These are phyloP conservation scores for Hyphantria cunea DNA, from an alignment of 1,140 invertebrate species.

Conservation along the genomic window DNA sequence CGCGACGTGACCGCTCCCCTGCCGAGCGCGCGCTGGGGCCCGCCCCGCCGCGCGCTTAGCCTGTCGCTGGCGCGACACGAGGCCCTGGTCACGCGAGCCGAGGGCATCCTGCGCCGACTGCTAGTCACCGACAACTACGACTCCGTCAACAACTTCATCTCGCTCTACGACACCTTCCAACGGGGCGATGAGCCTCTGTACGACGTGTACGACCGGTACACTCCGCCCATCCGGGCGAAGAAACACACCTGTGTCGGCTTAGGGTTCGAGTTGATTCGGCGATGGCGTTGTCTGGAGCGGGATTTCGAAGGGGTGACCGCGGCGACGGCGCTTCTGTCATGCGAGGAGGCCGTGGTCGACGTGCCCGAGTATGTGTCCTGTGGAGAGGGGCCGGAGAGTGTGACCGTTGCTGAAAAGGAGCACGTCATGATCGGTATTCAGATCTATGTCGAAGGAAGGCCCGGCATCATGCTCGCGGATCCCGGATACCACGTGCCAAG, in stretches of 20 bases:
- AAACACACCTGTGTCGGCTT: constrained; percentile 95
- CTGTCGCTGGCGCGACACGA: constrained; percentile 86
- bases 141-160: constrained; percentile 92
- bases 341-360: constrained; percentile 91
- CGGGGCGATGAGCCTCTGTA: constrained; percentile 39
- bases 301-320: constrained; percentile 84
- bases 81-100: constrained; percentile 88
- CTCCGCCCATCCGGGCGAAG: constrained; percentile 88
- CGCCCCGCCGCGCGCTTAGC: constrained; percentile 83
- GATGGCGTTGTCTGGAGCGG: constrained; percentile 74
- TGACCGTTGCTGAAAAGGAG: constrained; percentile 90
- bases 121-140: constrained; percentile 92
- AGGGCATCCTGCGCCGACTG: constrained; percentile 88
- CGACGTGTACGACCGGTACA: constrained; percentile 80
- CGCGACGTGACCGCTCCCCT: constrained; percentile 83
- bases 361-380: constrained; percentile 85
- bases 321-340: constrained; percentile 90
- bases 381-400: constrained; percentile 80
- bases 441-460: constrained; percentile 87
- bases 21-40: constrained; percentile 81
- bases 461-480: constrained; percentile 91
- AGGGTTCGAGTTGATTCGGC: constrained; percentile 88
- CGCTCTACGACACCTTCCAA: constrained; percentile 88
- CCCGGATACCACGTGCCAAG: constrained; percentile 94
- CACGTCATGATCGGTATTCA: constrained; percentile 92